These are phyloP conservation scores for Eupristina koningsbergeri DNA, from an alignment of 1,140 invertebrate genomes.

Conservation along the genomic window DNA sequence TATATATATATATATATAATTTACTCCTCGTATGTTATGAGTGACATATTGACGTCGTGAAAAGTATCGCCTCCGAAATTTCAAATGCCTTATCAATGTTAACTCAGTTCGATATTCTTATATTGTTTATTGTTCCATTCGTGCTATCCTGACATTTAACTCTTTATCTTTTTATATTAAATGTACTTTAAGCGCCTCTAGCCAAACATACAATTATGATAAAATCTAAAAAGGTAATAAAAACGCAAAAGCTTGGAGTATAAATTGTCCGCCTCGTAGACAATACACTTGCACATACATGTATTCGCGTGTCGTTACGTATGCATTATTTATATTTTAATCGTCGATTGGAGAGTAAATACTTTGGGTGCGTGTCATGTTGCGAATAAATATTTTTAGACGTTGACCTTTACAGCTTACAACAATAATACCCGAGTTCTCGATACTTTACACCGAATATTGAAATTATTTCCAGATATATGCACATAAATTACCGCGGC, in stretches of 20 bases:
- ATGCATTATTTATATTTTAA: neutral
- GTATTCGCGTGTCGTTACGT: too few species aligned
- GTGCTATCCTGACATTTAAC: too few species aligned
- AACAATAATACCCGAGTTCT: neutral
- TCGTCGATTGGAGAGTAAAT: too few species aligned
- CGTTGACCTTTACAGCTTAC: too few species aligned
- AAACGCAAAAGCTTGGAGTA: too few species aligned
- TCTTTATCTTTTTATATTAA: neutral
- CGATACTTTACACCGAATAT: neutral
- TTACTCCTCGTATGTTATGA: neutral
- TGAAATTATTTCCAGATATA: neutral
- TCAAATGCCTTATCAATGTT: neutral
- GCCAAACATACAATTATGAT: neutral
- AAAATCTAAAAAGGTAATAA: neutral
- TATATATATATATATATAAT: too few species aligned
- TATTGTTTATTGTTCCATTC: neutral
- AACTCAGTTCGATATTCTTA: neutral
- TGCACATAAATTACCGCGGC: neutral
- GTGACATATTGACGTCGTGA: neutral
- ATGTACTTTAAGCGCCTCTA: neutral
- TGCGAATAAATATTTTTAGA: too few species aligned
- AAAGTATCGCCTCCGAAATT: neutral
- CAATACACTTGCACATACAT: neutral
- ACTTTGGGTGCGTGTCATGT: too few species aligned
- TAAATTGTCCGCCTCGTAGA: neutral